Evolutionary conservation across 2,888 invertebrate genomes (phyloP), one percentile per base, ranked within the genome.

Genomic region (Choristoneura rosaceana): DNA sequence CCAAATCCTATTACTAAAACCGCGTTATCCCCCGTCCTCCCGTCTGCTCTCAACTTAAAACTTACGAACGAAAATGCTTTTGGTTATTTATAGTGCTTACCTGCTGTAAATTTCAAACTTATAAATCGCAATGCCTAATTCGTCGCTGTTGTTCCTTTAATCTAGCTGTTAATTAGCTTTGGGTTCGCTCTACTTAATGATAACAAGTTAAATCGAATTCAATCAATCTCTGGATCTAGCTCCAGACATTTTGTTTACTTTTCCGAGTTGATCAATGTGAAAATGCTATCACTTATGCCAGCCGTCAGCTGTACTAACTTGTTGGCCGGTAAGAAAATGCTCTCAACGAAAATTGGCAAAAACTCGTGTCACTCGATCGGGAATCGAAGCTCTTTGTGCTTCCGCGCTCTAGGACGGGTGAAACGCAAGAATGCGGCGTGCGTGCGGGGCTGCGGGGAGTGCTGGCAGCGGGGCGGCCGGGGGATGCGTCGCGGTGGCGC

Each of bases 341-440:
- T 73, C 69, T 73, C 69, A 52, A 68, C 41, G 59, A 73, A 71
- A 73, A 64, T 69, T 73, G 73, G 59, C 69, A 64, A 69, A 59
- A 69, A 69, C 43, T 73, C 52, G 60, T 73, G 69, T 69, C 70
- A 74, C 71, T 67, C 70, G 70, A 74, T 74, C 70, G 74, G 68
- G 73, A 80, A 80, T 77, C 75, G 81, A 79, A 81, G 83, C 78
- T 85, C 88, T 90, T 88, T 89, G 88, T 88, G 87, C 84, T 81
- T 80, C 79, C 79, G 81, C 80, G 81, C 79, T 81, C 79, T 74
- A 76, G 78, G 77, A 85, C 82, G 85, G 85, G 84, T 81, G 82
- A 83, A 87, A 87, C 85, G 90, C 89, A 91, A 89, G 91, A 90
- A 91, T 92, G 92, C 91, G 92, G 91, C 90, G 92, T 92, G 93